These are phyloP conservation scores for Orientallactaga bullata DNA, from an alignment of 2,113 vertebrate species.

Conservation along the genomic window DNA sequence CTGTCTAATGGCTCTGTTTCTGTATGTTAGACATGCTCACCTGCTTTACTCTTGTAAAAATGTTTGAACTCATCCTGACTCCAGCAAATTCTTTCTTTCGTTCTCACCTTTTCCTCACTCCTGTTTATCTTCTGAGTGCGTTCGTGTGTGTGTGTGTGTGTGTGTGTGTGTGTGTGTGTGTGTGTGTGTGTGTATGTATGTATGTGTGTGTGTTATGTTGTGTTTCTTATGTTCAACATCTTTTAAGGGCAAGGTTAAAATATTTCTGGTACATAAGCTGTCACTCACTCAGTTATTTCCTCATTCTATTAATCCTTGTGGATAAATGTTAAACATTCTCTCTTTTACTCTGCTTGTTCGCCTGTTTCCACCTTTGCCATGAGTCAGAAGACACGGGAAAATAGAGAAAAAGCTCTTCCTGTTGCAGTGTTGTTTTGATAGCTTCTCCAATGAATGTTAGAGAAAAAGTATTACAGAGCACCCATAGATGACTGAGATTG, in stretches of 20 bases:
- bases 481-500: neutral
- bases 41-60: neutral
- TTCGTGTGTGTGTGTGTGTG: no score
- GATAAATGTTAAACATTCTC: neutral
- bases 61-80: neutral
- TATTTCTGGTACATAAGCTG: neutral
- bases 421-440: neutral
- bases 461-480: neutral
- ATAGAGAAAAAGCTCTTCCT: neutral
- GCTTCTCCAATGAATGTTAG: slow-evolving; percentile 2
- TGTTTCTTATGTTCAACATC: neutral
- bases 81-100: neutral
- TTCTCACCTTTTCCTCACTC: neutral
- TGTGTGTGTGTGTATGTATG: neutral
- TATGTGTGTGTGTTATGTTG: neutral
- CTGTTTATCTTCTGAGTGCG: no score
- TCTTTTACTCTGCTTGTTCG: neutral
- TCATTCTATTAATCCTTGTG: neutral
- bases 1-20: neutral
- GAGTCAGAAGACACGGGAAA: accelerated
- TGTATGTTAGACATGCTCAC: neutral
- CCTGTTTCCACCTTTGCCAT: neutral
- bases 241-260: neutral
- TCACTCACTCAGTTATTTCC: neutral
- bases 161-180: neutral